Percentiles rank a stretch among this genome's conserved stretches.
Evolutionary conservation across 2,797 vertebrate species (phyloP).

Genomic region (Epinephelus malabaricus): DNA sequence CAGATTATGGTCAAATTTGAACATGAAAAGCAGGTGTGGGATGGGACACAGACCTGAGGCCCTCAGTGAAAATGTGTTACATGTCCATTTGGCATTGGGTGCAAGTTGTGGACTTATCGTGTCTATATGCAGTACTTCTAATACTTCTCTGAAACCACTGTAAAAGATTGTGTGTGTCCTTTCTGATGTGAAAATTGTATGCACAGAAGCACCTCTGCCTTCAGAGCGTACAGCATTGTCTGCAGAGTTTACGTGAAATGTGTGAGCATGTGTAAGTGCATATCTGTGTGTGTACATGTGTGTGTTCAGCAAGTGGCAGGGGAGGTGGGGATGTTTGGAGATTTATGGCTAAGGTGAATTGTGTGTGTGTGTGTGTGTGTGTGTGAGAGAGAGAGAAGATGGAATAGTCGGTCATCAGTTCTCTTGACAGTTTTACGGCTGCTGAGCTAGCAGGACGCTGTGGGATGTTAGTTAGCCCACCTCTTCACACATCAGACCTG

Average conservation of each 20-base stretch:
- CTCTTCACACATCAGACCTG: slow-evolving; percentile 53
- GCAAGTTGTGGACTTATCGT: background rate
- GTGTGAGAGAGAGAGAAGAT: slow-evolving; percentile 37
- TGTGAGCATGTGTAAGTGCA: background rate
- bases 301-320: slow-evolving; percentile 42
- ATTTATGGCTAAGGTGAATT: slow-evolving; percentile 70
- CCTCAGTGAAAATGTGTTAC: background rate
- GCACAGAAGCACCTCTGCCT: no score
- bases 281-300: slow-evolving; percentile 14
- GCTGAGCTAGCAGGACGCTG: slow-evolving; percentile 74
- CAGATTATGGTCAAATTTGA: background rate
- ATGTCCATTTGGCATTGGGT: no score
- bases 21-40: background rate
- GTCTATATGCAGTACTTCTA: background rate
- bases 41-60: background rate
- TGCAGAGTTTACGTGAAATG: background rate
- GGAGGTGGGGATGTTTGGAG: slow-evolving; percentile 48
- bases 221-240: background rate
- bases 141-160: background rate
- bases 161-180: background rate
- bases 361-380: slow-evolving; percentile 25
- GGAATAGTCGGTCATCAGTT: slow-evolving; percentile 65
- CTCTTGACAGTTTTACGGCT: slow-evolving; percentile 77
- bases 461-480: slow-evolving; percentile 63
- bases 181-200: background rate